Evolutionary conservation across 2,113 vertebrate genomes (phyloP).

Genomic region (Malurus elegans): DNA sequence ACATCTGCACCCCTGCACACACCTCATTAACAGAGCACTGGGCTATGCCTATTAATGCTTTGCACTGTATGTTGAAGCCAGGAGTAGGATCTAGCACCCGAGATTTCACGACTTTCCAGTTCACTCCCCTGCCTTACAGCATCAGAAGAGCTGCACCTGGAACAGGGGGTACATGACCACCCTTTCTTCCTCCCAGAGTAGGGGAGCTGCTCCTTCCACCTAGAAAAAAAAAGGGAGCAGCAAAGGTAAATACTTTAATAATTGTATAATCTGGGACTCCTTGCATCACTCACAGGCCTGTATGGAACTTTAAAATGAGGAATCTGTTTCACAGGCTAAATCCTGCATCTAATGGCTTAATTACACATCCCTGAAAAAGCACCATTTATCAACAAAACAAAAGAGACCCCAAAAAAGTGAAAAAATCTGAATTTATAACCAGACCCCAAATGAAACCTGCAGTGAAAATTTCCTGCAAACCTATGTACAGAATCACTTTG

Average conservation of each 20-base stretch:
- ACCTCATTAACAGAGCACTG: background rate
- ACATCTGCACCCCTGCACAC: background rate
- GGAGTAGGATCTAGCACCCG: background rate
- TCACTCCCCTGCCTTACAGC: background rate
- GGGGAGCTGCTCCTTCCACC: rapidly evolving
- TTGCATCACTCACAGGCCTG: background rate
- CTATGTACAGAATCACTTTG: background rate
- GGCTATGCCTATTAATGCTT: background rate
- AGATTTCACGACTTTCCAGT: background rate
- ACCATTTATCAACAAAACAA: background rate
- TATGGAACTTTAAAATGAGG: rapidly evolving
- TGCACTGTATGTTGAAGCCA: background rate
- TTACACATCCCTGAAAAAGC: background rate
- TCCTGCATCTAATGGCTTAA: background rate
- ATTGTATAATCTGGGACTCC: background rate
- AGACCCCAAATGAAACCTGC: background rate
- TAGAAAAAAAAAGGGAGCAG: background rate
- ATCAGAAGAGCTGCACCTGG: background rate
- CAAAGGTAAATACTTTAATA: background rate
- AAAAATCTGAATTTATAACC: background rate
- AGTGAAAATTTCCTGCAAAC: background rate
- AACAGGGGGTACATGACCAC: rapidly evolving
- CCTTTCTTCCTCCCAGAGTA: background rate
- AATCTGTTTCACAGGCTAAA: background rate
- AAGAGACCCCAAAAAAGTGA: rapidly evolving